Evolutionary conservation across 1,140 invertebrate species (phyloP), one percentile per base, ranked within the genome.

Genomic region (Drosophila chauvacae): DNA sequence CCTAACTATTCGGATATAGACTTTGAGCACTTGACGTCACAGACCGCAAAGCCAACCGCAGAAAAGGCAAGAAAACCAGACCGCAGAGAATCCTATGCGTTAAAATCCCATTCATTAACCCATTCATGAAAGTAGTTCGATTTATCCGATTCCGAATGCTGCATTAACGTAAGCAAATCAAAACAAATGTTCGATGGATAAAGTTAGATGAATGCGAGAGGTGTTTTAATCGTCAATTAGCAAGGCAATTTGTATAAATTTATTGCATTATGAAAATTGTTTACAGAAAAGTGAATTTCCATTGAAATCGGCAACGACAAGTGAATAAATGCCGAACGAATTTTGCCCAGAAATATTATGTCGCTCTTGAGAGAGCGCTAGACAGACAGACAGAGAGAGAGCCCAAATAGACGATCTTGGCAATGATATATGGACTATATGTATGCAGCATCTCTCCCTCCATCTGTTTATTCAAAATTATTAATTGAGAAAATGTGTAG

Each of bases 191-290:
- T 64, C 45, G 47, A 35, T 33, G 16, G 23, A 64, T 69, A 69
- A 69, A 69, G 13, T 26, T 26, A 51, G 68, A 71, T 71, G 64
- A 35, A 71, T 71, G 44, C 18, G 50, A 23, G 16, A 33, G 63
- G 33, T 77, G 57, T 77, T 75, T 83, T 68, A 83, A 83, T 74
- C 65, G 20, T 73, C 73, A 71, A 75, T 90, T 81, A 90, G 74
- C 85, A 48, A 61, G 55, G 45, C 45, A 51, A 77, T 87, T 82
- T 51, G 73, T 76, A 55, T 7, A 47, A 73, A 82, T 86, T 88
- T 80, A 87, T 87, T 65, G 64, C 51, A 69, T 60, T 80, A 71
- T 77, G 68, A 61, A 65, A 72, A 63, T 50, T 76, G 63, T 63
- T 72, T 80, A 57, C 60, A 41, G 41, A 69, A 81, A 78, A 75